Conservation (phyloP, 2,113 vertebrate species). For the Hassar affinis region DNA sequence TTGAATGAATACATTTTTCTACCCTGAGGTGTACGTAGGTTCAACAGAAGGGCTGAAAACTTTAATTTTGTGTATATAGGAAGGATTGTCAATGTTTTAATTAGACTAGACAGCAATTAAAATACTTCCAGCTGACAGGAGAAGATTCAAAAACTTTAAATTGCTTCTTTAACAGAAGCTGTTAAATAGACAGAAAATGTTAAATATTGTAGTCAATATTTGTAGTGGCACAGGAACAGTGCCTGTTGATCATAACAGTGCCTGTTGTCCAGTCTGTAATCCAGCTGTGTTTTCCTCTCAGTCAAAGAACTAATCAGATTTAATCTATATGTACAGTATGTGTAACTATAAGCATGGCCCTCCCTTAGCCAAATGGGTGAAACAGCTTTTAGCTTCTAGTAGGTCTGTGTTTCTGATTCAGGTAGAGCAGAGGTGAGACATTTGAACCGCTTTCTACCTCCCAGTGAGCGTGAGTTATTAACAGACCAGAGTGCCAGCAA, state of each 20-base stretch:
- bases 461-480: conserved; percentile 66
- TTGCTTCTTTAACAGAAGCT: not conserved
- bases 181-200: not conserved
- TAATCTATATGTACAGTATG: conserved; percentile 53
- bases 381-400: conserved; percentile 64
- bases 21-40: not conserved
- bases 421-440: conserved; percentile 66
- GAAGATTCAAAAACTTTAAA: not conserved
- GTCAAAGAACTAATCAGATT: not conserved
- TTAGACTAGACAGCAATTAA: not conserved
- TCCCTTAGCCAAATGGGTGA: conserved; percentile 51
- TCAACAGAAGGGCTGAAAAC: not conserved
- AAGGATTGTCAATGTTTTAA: not conserved
- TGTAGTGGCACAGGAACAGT: not conserved
- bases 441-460: conserved; percentile 52
- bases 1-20: too few species aligned
- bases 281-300: conserved; percentile 3
- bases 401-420: conserved; percentile 61
- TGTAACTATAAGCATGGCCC: conserved; percentile 61
- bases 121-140: not conserved
- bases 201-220: not conserved
- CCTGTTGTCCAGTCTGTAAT: not conserved
- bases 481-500: conserved; percentile 58
- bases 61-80: not conserved
- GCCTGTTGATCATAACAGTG: not conserved